Base-by-base conservation (phyloP, 2,888 invertebrate species). In the Limenitis camilla region DNA sequence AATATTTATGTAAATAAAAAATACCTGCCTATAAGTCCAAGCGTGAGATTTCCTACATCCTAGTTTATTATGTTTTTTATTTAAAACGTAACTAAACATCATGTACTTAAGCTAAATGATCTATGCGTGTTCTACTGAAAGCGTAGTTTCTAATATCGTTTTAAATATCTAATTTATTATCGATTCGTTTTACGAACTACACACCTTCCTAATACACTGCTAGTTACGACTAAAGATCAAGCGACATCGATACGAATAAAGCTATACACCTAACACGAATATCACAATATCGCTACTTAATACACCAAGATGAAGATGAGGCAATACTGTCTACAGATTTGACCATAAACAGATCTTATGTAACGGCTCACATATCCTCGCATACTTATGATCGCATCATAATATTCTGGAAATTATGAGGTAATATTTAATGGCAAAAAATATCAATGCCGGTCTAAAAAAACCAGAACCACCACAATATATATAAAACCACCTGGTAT, bases 251-350 rank as follows among this genome's bases (percentile, higher is more conserved):
- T 68, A 60, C 65, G 69, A 71, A 59, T 65, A 64, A 62, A 62
- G 58, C 69, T 74, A 72, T 49, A 59, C 62, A 67, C 72, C 76
- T 80, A 81, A 72, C 72, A 76, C 76, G 72, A 78, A 78, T 83
- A 84, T 82, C 81, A 82, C 83, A 83, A 78, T 80, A 77, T 77
- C 72, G 71, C 77, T 78, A 82, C 74, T 68, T 71, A 72, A 70
- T 67, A 69, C 60, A 72, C 42, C 43, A 64, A 72, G 65, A 76
- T 69, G 66, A 70, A 70, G 68, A 73, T 78, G 76, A 73, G 67
- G 72, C 69, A 77, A 76, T 69, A 66, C 52, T 56, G 61, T 69
- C 65, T 66, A 64, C 61, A 66, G 63, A 71, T 65, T 64, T 68
- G 71, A 66, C 61, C 61, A 62, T 55, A 61, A 61, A 61, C 57